Evolutionary conservation across 2,797 vertebrate species (phyloP), one percentile per base, ranked within the genome.

Genomic region (Argya squamiceps): DNA sequence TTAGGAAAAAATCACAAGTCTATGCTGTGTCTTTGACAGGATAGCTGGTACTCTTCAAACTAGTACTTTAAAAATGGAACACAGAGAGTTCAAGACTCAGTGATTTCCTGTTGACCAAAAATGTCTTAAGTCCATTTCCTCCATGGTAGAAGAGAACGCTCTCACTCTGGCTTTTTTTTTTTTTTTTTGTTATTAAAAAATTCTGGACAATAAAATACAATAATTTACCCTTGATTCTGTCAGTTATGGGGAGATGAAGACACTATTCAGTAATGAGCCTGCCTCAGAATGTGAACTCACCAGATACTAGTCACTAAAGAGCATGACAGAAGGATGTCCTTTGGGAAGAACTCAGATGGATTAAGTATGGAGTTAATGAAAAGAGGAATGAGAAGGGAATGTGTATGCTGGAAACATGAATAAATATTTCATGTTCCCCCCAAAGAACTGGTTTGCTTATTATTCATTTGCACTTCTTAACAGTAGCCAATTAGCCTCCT

Each of bases 401-500:
- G 7, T 39, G 7, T 55, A 49, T 29, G 4, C 20, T 64, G 32
- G 15, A 5, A 80, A 59, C 15, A 86, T 56, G 5, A 68, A 73
- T 43, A 86, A 91, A 64, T 69, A 80, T 65, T 78, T 81, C 20
- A 21, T 36, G 6, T 65, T 84, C 11, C 75, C 22, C 14, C 15
- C 50, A 94, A 71, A 77, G 13, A 88, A 67, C 2, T 70, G 12
- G 37, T 78, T 75, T 53, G 8, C 11, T 75, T 73, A 67, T 89
- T 93, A 90, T 75, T 65, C 20, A 63, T 78, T 63, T 88, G 6
- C 15, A 60, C 27, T 92, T 88, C 26, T 81, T 41, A 86, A 81
- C 63, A 47, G 19, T 29, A 75, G 17, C 26, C 55, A 78, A 62
- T 91, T 95, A 91, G 80, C 43, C 9, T 67, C 19, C 12, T 65